Conservation (phyloP, 1,140 invertebrate species). For the Samia ricini region DNA sequence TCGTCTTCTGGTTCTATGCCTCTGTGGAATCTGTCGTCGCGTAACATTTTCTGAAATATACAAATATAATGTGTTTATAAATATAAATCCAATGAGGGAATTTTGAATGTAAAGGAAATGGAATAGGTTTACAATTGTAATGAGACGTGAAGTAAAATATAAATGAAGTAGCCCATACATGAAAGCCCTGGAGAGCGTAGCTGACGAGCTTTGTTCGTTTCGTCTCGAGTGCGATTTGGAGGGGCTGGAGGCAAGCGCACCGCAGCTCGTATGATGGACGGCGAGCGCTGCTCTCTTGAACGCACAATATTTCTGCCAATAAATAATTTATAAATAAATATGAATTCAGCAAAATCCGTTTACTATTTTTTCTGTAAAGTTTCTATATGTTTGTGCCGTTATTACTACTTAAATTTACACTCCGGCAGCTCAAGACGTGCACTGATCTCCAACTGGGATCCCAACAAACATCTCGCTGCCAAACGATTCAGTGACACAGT, state of each 20-base stretch:
- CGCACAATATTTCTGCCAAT: slow-evolving; percentile 86
- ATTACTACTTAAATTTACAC: too few species aligned
- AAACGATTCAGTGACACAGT: too few species aligned
- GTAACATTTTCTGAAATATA: slow-evolving; percentile 86
- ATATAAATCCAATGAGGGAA: too few species aligned
- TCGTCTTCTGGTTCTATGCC: slow-evolving; percentile 94
- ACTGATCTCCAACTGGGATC: too few species aligned
- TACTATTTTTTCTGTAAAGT: too few species aligned
- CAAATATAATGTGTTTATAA: neutral
- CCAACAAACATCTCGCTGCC: too few species aligned
- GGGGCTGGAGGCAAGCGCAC: slow-evolving; percentile 87
- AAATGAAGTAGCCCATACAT: slow-evolving; percentile 75
- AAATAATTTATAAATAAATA: neutral
- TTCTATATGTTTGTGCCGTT: too few species aligned
- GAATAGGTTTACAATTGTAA: too few species aligned
- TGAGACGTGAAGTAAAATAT: too few species aligned
- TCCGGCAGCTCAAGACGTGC: too few species aligned
- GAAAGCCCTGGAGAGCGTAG: slow-evolving; percentile 89
- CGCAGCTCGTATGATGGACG: slow-evolving; percentile 91
- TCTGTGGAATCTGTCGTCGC: slow-evolving; percentile 94
- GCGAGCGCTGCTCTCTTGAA: slow-evolving; percentile 86
- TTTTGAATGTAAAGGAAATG: too few species aligned
- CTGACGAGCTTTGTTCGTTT: slow-evolving; percentile 90
- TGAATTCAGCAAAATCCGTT: too few species aligned
- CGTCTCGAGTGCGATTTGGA: slow-evolving; percentile 92